Conservation (phyloP, 2,113 vertebrate species). For the Climacteris rufus region DNA sequence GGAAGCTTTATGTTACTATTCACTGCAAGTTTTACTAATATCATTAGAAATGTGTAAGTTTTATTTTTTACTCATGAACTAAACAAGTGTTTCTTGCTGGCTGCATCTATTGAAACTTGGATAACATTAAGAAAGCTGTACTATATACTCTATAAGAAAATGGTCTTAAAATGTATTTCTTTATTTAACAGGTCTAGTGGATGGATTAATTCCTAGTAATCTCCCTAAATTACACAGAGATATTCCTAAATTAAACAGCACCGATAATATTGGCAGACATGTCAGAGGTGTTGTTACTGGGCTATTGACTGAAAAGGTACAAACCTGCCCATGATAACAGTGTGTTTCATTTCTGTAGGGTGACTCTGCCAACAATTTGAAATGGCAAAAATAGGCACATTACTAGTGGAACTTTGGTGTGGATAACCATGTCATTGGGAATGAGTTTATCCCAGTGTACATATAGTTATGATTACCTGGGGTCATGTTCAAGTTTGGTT, state of each 20-base stretch:
- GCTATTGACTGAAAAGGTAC: conserved; percentile 75
- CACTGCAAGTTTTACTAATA: background rate
- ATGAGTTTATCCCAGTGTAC: conserved; percentile 74
- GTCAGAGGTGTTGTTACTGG: conserved; percentile 83
- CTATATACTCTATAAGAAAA: background rate
- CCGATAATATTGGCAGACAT: conserved; percentile 82
- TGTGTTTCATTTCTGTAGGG: conserved; percentile 55
- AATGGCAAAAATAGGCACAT: conserved; percentile 82
- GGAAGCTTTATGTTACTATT: background rate
- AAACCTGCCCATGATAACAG: background rate
- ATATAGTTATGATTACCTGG: conserved; percentile 84
- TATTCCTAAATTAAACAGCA: conserved; percentile 74
- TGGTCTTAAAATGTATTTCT: background rate
- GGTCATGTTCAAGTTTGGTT: conserved; percentile 79
- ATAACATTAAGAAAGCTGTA: background rate
- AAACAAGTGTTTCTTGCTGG: background rate
- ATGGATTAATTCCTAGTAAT: conserved; percentile 74
- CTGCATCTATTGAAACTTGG: background rate
- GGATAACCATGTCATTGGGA: conserved; percentile 51
- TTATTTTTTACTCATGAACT: background rate
- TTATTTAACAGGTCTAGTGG: conserved; percentile 73
- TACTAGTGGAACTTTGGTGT: conserved; percentile 82
- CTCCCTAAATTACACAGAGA: conserved; percentile 80
- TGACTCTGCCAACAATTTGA: conserved; percentile 74
- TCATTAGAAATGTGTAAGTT: background rate